Evolutionary conservation across 1,140 invertebrate genomes (phyloP).

Genomic region (Drosophila pachea): DNA sequence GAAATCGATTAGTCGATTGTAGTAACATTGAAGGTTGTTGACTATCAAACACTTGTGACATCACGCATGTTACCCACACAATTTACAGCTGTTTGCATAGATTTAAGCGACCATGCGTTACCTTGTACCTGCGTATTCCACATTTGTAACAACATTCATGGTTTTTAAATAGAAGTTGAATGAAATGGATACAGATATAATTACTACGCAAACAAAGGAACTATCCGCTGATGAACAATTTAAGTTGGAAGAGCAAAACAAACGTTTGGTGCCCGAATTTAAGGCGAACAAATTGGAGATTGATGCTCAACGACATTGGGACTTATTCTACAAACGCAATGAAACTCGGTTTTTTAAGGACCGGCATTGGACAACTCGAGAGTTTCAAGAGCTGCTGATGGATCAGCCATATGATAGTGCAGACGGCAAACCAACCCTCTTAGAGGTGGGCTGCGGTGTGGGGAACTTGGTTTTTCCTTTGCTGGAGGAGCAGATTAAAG

Average conservation of each 20-base stretch:
- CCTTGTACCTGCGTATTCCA: background rate
- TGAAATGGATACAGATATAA: slow-evolving; percentile 43
- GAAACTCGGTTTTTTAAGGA: slow-evolving; percentile 96
- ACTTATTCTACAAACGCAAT: slow-evolving; percentile 98
- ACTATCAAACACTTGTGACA: background rate
- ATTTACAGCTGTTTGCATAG: background rate
- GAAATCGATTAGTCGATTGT: background rate
- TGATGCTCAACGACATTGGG: slow-evolving; percentile 96
- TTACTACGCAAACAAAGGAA: slow-evolving; percentile 54
- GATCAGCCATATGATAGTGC: background rate
- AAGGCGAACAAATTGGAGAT: slow-evolving; percentile 90
- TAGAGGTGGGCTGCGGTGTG: slow-evolving; percentile 97
- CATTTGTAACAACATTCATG: background rate
- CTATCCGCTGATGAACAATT: slow-evolving; percentile 82
- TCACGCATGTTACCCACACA: background rate
- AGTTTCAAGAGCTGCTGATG: slow-evolving; percentile 93
- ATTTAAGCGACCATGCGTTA: background rate
- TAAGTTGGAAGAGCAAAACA: slow-evolving; percentile 84
- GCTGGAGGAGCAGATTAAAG: slow-evolving; percentile 85
- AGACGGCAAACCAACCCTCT: slow-evolving; percentile 80
- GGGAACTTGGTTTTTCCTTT: slow-evolving; percentile 98
- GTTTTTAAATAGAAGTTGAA: background rate
- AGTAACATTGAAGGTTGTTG: background rate
- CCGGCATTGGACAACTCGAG: slow-evolving; percentile 96
- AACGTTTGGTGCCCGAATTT: slow-evolving; percentile 86